Evolutionary conservation across 2,888 invertebrate species (phyloP).

Genomic region (Hydrotaea diabolus): DNA sequence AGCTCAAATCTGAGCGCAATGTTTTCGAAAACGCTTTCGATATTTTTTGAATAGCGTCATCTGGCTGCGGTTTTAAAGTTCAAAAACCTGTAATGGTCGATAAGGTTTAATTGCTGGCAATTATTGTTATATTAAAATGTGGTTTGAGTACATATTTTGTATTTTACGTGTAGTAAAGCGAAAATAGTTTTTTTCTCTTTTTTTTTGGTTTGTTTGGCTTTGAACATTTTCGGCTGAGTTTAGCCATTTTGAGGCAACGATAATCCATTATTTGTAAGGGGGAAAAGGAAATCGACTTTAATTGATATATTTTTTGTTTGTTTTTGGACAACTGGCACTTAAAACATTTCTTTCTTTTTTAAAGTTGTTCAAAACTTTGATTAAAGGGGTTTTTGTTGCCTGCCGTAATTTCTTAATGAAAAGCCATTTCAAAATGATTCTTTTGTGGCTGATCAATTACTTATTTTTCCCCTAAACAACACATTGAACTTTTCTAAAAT

Average conservation of each 20-base stretch:
- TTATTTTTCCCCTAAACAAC: too few relatives aligned
- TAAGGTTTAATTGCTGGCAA: slow-evolving; percentile 11
- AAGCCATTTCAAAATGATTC: too few relatives aligned
- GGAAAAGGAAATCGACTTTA: slow-evolving; percentile 28
- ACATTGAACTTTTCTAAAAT: too few relatives aligned
- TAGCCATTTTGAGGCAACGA: background rate
- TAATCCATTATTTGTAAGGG: slow-evolving; percentile 19
- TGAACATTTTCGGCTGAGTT: background rate
- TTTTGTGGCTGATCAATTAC: too few relatives aligned
- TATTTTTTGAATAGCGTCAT: background rate
- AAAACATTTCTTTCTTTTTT: background rate
- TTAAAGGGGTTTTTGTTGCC: too few relatives aligned
- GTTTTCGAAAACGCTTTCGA: background rate
- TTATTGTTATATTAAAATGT: slow-evolving; percentile 1
- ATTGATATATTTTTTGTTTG: slow-evolving; percentile 56
- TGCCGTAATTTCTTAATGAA: too few relatives aligned
- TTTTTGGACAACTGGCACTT: background rate
- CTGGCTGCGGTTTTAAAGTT: background rate
- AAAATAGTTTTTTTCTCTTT: too few relatives aligned
- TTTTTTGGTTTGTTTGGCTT: too few relatives aligned
- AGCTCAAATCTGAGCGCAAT: background rate
- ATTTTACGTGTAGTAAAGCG: too few relatives aligned
- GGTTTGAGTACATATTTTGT: background rate
- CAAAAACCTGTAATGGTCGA: slow-evolving; percentile 28
- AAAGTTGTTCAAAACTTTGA: too few relatives aligned